Percentiles rank a stretch among this genome's conserved stretches.
Conservation (phyloP, 2,797 vertebrate genomes). For the Dromococcyx pavoninus region DNA sequence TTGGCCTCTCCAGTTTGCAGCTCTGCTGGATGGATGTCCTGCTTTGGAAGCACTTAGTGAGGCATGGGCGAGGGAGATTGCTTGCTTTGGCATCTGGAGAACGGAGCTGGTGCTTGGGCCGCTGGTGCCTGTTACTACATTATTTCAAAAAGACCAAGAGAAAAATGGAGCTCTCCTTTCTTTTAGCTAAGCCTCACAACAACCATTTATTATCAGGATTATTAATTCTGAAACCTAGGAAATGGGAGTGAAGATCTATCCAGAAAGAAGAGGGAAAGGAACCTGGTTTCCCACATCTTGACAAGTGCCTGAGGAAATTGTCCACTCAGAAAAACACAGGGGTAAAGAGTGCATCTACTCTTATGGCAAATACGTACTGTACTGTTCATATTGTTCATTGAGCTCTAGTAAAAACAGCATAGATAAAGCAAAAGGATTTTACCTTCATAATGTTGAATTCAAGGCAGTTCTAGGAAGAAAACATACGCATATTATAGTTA, state of each 20-base stretch:
- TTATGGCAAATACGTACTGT: background rate
- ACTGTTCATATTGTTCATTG: too few relatives aligned
- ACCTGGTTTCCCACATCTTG: background rate
- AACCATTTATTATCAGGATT: background rate
- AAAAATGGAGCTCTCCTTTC: background rate
- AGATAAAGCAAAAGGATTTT: background rate
- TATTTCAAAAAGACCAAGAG: background rate
- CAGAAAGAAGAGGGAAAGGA: background rate
- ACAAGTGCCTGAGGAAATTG: background rate
- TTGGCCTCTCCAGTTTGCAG: background rate
- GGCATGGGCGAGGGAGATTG: fast-evolving
- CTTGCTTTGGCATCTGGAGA: background rate
- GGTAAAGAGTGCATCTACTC: background rate
- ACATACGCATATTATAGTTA: background rate
- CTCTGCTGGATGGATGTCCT: background rate
- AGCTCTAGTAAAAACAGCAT: background rate
- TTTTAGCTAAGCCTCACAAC: background rate
- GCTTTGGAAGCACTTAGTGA: background rate
- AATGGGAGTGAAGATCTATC: background rate
- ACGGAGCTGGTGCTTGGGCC: background rate
- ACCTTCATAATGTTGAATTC: background rate
- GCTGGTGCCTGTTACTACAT: background rate
- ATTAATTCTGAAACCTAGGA: background rate
- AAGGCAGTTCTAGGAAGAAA: background rate
- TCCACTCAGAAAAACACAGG: background rate